phyloP scores from a whole-genome alignment of 2,113 vertebrate species.

The Varanus komodoensis region DNA sequence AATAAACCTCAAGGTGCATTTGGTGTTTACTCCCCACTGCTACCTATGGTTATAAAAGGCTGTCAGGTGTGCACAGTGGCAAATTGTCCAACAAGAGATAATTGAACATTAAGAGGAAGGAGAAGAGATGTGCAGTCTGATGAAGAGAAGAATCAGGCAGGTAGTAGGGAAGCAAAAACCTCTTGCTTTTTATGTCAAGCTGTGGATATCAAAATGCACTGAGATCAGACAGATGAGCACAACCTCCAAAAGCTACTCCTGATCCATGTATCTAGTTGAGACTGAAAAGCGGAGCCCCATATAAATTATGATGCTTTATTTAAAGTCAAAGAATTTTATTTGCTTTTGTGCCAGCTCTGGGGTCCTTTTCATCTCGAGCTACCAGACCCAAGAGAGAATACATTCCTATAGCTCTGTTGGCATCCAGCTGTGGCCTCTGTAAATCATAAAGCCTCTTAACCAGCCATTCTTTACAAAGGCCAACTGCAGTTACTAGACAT shows the following conservation, averaged over 20 bases:
- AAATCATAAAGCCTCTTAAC: constrained; percentile 81
- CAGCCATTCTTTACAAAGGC: constrained; percentile 77
- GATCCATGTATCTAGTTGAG: constrained; percentile 68
- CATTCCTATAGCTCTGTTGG: constrained; percentile 78
- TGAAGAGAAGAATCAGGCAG: constrained; percentile 34
- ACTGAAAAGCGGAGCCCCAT: constrained; percentile 67
- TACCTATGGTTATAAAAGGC: constrained; percentile 48
- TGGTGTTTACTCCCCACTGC: constrained; percentile 18
- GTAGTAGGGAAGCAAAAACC: constrained; percentile 51
- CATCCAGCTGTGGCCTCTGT: constrained; percentile 81
- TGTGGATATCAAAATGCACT: constrained; percentile 65
- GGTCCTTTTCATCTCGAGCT: constrained; percentile 82
- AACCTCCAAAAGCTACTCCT: constrained; percentile 73
- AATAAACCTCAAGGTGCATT: constrained; percentile 56
- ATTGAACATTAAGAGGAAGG: constrained; percentile 49
- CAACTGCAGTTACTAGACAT: constrained; percentile 74
- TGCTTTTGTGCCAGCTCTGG: constrained; percentile 82
- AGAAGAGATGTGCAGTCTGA: constrained; percentile 17
- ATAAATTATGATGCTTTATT: constrained; percentile 83
- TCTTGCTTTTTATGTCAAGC: constrained; percentile 54
- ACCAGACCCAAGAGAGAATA: constrained; percentile 78
- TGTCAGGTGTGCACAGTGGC: constrained; percentile 46
- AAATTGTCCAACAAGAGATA: constrained; percentile 52
- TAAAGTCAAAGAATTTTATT: constrained; percentile 81
- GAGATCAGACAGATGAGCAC: constrained; percentile 65